Evolutionary conservation across 2,797 vertebrate genomes (phyloP).

Genomic region (Crocidura indochinensis): DNA sequence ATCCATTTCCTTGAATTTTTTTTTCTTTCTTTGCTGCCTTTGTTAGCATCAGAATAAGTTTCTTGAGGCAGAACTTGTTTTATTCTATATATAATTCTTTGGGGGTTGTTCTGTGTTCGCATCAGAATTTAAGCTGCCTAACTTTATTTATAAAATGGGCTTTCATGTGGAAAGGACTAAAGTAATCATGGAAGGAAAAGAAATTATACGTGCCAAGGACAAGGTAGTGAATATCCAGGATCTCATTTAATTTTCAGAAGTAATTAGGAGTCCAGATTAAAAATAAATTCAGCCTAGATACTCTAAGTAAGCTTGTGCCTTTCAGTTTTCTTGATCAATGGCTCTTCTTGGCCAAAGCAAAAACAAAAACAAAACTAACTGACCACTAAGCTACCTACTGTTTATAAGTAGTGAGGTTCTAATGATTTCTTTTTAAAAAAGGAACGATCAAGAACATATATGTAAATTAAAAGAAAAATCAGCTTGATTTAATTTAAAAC

Average conservation of each 20-base stretch:
- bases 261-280: slow-evolving; percentile 33
- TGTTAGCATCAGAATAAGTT: slow-evolving; percentile 65
- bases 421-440: not conserved
- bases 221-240: not conserved
- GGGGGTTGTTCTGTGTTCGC: slow-evolving; percentile 37
- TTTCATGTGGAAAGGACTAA: slow-evolving; percentile 60
- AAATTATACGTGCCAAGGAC: not conserved
- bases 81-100: slow-evolving; percentile 61
- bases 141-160: slow-evolving; percentile 50
- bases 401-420: slow-evolving; percentile 1
- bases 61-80: slow-evolving; percentile 58
- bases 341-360: not conserved
- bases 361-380: not conserved
- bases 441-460: too few relatives aligned
- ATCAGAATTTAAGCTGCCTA: slow-evolving; percentile 65
- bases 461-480: slow-evolving; percentile 22
- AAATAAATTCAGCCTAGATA: not conserved
- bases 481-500: slow-evolving; percentile 32
- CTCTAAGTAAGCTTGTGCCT: slow-evolving; percentile 8
- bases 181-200: slow-evolving; percentile 33
- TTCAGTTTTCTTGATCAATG: slow-evolving; percentile 1
- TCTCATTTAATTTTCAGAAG: slow-evolving; percentile 17
- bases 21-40: slow-evolving; percentile 61
- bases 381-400: too few relatives aligned
- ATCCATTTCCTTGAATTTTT: slow-evolving; percentile 78